Percentiles rank a stretch among this genome's conserved stretches.
phyloP scores from a whole-genome alignment of 2,113 vertebrate genomes.

The Tachysurus vachellii region DNA sequence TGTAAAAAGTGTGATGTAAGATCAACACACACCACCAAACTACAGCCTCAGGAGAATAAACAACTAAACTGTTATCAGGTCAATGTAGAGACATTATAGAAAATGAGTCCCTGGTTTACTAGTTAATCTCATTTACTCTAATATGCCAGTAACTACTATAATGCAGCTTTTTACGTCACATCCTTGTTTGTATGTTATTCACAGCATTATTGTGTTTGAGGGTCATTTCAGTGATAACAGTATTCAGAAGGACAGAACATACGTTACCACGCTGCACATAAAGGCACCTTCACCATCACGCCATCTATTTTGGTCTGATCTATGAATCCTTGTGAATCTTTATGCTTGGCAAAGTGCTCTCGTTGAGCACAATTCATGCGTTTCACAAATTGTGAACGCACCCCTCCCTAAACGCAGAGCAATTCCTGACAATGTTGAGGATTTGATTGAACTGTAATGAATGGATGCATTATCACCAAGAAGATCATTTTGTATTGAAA shows the following conservation, averaged over 20 bases:
- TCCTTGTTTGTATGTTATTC: constrained; percentile 7
- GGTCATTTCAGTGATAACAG: constrained; percentile 16
- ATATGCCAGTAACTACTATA: neutral
- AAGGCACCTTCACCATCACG: constrained; percentile 27
- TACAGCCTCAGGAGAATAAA: neutral
- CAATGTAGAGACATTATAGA: neutral
- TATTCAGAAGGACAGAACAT: constrained; percentile 19
- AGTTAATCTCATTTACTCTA: neutral
- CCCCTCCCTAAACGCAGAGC: constrained; percentile 33
- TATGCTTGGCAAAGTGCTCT: neutral
- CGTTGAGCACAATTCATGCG: neutral
- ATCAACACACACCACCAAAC: neutral
- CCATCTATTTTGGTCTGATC: constrained; percentile 14
- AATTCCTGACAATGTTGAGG: constrained; percentile 22
- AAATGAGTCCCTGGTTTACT: constrained; percentile 7
- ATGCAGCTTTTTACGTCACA: neutral
- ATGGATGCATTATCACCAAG: constrained; percentile 33
- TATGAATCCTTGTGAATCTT: constrained; percentile 18
- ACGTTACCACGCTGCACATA: neutral
- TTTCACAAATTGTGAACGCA: neutral
- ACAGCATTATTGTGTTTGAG: constrained; percentile 1
- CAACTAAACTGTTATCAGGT: neutral
- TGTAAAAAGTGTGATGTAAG: neutral
- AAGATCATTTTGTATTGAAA: constrained; percentile 42
- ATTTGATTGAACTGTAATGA: constrained; percentile 42